Base-by-base conservation (phyloP, 2,797 vertebrate species). In the Alectoris magna region DNA sequence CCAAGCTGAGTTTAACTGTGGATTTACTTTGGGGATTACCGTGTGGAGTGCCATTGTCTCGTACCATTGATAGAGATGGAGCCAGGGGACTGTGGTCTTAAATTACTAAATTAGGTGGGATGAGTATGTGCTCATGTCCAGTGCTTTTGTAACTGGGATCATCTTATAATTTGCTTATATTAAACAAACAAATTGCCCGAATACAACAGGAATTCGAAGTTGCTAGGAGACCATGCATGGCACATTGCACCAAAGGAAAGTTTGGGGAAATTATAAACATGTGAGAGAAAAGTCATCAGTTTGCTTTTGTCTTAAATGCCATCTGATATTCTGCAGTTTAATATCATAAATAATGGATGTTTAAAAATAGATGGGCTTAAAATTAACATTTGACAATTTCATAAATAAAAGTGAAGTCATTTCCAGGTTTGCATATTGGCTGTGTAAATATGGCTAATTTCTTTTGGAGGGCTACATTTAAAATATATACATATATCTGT, bases 61-160 rank as follows among this genome's bases (percentile, higher is more conserved):
- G 5, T 29, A 8, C 51, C 51, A 4, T 31, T 59, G 16, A 22
- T 63, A 14, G 48, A 31, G 18, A 59, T 11, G 23, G 13, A 38
- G 2, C 36, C 4, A 17, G 3, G 41, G 31, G 9, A 22, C 14
- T 0, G 0, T 2, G 27, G n/a, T 21, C 38, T 27, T 56, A 41
- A 63, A 58, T 3, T 14, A 46, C n/a, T 60, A 53, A 67, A 71
- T 4, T 16, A 63, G 10, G 11, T 70, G 13, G 24, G 14, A 21
- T n/a, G 69, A 82, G 4, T 71, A 53, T 80, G 46, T 81, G 39
- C 38, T 53, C 27, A 16, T 27, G 6, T 64, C 56, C 43, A 39
- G 21, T 59, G n/a, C 12, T 62, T 62, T 46, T 26, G 6, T 68
- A 8, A 1, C 63, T 6, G 17, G 75, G 72, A 78, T 81, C 18